Evolutionary conservation across 2,113 vertebrate species (phyloP).

Genomic region (Hippocampus comes): DNA sequence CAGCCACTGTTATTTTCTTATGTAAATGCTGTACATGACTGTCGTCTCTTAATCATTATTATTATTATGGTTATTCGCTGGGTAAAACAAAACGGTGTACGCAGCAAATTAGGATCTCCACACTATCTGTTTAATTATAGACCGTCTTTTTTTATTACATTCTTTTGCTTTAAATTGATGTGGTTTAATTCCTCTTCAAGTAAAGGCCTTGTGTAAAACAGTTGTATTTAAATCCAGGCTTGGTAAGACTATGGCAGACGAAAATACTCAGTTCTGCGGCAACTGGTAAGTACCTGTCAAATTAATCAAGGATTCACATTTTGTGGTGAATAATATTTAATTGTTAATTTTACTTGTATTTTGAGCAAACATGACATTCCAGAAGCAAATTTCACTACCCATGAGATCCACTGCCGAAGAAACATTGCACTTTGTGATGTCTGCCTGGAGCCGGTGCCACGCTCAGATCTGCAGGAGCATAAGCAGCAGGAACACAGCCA

Average conservation of each 20-base stretch:
- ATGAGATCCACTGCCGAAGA: conserved; percentile 92
- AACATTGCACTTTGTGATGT: conserved; percentile 84
- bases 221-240: conserved; percentile 17
- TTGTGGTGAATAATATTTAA: neutral
- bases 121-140: neutral
- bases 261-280: conserved; percentile 75
- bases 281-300: conserved; percentile 66
- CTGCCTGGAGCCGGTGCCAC: conserved; percentile 88
- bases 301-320: neutral
- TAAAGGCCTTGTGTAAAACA: neutral
- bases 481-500: conserved; percentile 82
- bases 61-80: neutral
- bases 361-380: conserved; percentile 88
- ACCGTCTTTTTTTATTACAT: neutral
- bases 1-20: conserved; percentile 6
- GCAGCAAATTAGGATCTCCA: neutral
- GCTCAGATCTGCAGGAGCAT: conserved; percentile 81
- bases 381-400: conserved; percentile 87
- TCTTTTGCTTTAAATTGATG: neutral
- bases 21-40: neutral
- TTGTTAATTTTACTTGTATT: neutral
- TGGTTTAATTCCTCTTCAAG: neutral
- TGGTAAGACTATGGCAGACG: conserved; percentile 67
- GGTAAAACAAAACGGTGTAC: neutral
- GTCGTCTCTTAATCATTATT: neutral